These are phyloP conservation scores for Aphidius colemani DNA, from an alignment of 2,888 invertebrate species.

Conservation along the genomic window DNA sequence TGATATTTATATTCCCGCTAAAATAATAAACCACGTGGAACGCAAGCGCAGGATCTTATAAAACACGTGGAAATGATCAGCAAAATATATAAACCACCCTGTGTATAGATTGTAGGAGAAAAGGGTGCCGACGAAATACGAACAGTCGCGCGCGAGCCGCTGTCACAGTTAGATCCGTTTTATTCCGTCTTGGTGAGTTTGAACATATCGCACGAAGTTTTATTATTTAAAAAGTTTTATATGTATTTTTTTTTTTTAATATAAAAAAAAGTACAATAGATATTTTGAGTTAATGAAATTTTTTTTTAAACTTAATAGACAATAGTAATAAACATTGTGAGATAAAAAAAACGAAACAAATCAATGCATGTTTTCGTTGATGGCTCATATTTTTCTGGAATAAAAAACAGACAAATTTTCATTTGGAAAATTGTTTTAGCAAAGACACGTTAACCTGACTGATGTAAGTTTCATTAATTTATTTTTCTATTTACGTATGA, in stretches of 20 bases:
- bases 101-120: conserved; percentile 31
- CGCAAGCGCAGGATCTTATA: conserved; percentile 26
- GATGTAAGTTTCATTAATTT: too few species aligned
- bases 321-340: too few species aligned
- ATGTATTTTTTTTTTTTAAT: conserved; percentile 1
- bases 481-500: too few species aligned
- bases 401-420: too few species aligned
- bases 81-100: conserved; percentile 28
- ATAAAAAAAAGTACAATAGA: too few species aligned
- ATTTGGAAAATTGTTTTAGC: too few species aligned
- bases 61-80: conserved; percentile 36
- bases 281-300: not conserved
- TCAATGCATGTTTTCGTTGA: not conserved
- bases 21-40: conserved; percentile 31
- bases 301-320: not conserved
- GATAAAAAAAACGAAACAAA: not conserved
- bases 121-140: conserved; percentile 39
- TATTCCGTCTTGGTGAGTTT: conserved; percentile 34
- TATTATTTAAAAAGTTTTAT: conserved; percentile 5
- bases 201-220: not conserved
- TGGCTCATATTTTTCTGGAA: not conserved
- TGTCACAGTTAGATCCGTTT: conserved; percentile 51
- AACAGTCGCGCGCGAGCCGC: conserved; percentile 59
- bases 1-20: conserved; percentile 27
- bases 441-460: too few species aligned